Evolutionary conservation across 2,113 vertebrate species (phyloP).

Genomic region (Cepphus grylle): DNA sequence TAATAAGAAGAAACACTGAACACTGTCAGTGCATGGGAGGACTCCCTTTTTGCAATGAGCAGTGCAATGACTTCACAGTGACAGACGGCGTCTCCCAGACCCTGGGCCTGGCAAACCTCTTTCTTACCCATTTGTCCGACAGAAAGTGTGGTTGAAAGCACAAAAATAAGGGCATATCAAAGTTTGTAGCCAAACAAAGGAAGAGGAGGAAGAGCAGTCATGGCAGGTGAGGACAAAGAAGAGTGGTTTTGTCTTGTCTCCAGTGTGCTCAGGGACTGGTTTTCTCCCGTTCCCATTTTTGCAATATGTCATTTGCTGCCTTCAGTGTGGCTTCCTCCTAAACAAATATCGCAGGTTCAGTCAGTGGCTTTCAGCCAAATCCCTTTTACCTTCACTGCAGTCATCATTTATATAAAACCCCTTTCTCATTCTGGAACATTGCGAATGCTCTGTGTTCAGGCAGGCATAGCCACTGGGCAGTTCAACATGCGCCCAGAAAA

Average conservation of each 20-base stretch:
- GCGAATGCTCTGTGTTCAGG: neutral
- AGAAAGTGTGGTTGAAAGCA: neutral
- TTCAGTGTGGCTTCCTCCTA: constrained; percentile 88
- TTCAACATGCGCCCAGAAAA: neutral
- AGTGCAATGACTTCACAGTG: neutral
- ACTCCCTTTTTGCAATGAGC: neutral
- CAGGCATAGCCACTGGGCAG: neutral
- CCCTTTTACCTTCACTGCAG: neutral
- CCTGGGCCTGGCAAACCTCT: neutral
- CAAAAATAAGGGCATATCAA: neutral
- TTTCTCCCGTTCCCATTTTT: constrained; percentile 76
- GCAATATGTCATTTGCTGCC: constrained; percentile 84
- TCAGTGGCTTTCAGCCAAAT: neutral
- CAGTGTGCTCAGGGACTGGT: neutral
- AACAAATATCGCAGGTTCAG: neutral
- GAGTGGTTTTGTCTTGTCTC: neutral
- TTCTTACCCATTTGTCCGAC: neutral
- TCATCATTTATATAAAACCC: neutral
- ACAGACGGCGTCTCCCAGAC: neutral
- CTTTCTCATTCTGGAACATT: neutral
- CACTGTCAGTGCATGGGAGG: neutral
- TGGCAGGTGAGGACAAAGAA: neutral
- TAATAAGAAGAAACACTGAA: neutral
- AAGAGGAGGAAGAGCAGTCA: neutral
- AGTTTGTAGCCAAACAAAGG: neutral